These are phyloP conservation scores for Chloroclystis v-ata DNA, from an alignment of 2,888 invertebrate genomes.

Conservation along the genomic window DNA sequence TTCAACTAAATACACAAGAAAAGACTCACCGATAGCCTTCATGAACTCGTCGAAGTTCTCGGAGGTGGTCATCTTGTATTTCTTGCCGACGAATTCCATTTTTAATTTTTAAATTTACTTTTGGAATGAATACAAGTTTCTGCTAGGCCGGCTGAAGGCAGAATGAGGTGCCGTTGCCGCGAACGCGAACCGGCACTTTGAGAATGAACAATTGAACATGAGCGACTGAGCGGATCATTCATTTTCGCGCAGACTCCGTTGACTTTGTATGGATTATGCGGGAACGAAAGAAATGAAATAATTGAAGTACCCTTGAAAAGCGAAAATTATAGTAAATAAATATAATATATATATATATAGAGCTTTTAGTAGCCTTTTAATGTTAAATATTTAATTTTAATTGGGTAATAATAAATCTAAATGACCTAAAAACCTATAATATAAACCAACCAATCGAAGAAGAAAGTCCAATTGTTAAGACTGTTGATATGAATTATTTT, in stretches of 20 bases:
- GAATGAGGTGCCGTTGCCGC: conserved; percentile 9
- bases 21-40: conserved; percentile 88
- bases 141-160: conserved; percentile 49
- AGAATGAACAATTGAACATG: not conserved
- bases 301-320: conserved; percentile 22
- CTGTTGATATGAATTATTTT: too few relatives aligned
- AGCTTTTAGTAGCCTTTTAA: too few relatives aligned
- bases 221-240: not conserved
- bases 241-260: conserved; percentile 10
- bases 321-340: too few relatives aligned
- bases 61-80: conserved; percentile 87
- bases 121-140: conserved; percentile 28
- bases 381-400: too few relatives aligned
- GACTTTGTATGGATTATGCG: not conserved
- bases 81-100: conserved; percentile 81
- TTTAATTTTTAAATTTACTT: conserved; percentile 38
- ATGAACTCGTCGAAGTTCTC: conserved; percentile 94
- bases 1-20: conserved; percentile 30
- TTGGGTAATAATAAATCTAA: too few relatives aligned
- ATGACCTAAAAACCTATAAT: too few relatives aligned
- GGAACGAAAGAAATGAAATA: conserved; percentile 36
- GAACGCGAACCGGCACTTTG: conserved; percentile 9
- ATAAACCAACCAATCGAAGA: too few relatives aligned
- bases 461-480: too few relatives aligned
- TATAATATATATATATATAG: too few relatives aligned